A percentile compares a stretch with the other conserved stretches of the same genome.
Conservation (phyloP, 30 jellyfish, hydroid and myxozoan genomes). For the Catostylus mosaicus region DNA sequence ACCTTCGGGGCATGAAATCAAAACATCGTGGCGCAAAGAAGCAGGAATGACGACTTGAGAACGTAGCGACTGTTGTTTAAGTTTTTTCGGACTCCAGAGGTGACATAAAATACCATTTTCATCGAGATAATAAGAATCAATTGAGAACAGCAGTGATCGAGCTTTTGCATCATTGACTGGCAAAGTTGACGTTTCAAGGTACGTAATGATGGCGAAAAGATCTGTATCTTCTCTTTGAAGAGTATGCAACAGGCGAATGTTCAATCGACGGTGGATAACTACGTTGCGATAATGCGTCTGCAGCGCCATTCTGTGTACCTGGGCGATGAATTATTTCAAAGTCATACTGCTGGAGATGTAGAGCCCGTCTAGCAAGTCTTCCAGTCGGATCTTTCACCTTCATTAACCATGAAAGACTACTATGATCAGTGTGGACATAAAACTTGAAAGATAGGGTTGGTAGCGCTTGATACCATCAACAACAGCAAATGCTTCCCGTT, state of each 20-base stretch:
- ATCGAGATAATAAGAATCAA: constrained; percentile 38
- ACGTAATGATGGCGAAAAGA: neutral
- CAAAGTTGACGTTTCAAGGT: constrained; percentile 14
- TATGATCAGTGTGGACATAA: constrained; percentile 54
- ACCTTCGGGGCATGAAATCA: constrained; percentile 51
- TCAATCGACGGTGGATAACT: neutral
- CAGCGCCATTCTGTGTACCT: constrained; percentile 18
- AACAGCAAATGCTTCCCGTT: constrained; percentile 66
- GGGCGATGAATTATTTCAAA: constrained; percentile 56
- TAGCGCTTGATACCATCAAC: constrained; percentile 46
- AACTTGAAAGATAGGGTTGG: constrained; percentile 39
- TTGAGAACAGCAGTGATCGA: constrained; percentile 28
- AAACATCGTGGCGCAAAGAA: constrained; percentile 30
- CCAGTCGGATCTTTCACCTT: constrained; percentile 7
- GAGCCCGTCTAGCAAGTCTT: too few species aligned
- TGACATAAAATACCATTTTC: constrained; percentile 47
- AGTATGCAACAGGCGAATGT: neutral
- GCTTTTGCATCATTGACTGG: constrained; percentile 12
- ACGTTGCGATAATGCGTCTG: constrained; percentile 36
- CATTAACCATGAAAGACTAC: constrained; percentile 15
- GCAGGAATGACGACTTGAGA: constrained; percentile 57
- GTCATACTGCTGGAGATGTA: too few species aligned
- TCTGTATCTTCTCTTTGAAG: constrained; percentile 29
- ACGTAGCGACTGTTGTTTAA: constrained; percentile 1
- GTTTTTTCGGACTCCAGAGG: constrained; percentile 52